Conservation (phyloP, 1,140 invertebrate species). For the Drosophila takahashii region DNA sequence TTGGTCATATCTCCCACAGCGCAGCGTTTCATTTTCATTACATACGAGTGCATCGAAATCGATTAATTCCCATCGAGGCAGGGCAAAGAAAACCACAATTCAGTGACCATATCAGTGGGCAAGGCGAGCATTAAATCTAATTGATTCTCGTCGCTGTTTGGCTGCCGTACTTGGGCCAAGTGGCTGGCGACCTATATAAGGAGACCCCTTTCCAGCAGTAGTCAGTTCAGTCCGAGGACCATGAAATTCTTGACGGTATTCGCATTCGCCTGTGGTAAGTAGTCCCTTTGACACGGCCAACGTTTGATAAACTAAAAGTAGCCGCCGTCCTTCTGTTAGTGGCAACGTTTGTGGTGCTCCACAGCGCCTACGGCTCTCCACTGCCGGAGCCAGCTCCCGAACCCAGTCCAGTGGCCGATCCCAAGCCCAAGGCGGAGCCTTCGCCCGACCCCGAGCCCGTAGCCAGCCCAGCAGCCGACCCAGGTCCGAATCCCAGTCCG, state of each 20-base stretch:
- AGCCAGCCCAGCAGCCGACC: background rate
- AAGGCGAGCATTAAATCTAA: constrained; percentile 15
- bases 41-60: background rate
- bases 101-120: constrained; percentile 30
- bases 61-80: background rate
- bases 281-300: constrained; percentile 1
- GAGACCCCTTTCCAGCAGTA: background rate
- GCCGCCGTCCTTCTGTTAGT: constrained; percentile 54
- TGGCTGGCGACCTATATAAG: constrained; percentile 52
- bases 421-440: constrained; percentile 22
- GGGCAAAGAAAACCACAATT: background rate
- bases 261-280: constrained; percentile 63
- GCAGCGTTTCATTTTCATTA: no score
- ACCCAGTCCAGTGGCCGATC: constrained; percentile 9
- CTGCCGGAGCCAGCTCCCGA: constrained; percentile 4
- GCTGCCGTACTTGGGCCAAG: background rate
- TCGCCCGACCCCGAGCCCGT: constrained; percentile 7
- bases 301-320: constrained; percentile 53
- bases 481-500: background rate
- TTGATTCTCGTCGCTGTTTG: constrained; percentile 42
- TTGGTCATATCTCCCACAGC: no score
- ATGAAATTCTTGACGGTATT: constrained; percentile 58
- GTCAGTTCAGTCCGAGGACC: constrained; percentile 17
- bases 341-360: constrained; percentile 48
- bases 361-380: constrained; percentile 41